These are phyloP conservation scores for Takifugu bimaculatus DNA, from an alignment of 2,113 vertebrate species.

Conservation along the genomic window DNA sequence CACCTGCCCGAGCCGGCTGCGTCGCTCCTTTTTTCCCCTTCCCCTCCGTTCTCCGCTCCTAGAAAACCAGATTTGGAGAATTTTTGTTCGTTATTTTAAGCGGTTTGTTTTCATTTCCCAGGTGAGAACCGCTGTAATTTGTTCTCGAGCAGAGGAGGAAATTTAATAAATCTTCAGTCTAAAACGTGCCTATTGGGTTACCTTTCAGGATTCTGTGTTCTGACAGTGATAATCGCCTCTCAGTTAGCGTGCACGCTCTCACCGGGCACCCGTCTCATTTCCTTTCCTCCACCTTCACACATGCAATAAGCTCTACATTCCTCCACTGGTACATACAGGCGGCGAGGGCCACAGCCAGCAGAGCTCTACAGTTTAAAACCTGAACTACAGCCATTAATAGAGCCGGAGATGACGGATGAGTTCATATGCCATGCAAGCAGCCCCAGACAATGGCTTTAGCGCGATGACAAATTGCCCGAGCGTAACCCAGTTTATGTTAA, in stretches of 20 bases:
- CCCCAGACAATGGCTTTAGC: constrained; percentile 93
- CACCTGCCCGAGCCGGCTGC: background rate
- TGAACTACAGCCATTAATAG: constrained; percentile 86
- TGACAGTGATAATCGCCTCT: background rate
- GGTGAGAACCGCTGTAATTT: background rate
- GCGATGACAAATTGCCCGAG: constrained; percentile 95
- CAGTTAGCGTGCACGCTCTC: background rate
- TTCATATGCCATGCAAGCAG: constrained; percentile 98
- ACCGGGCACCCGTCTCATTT: constrained; percentile 8
- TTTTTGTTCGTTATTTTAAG: background rate
- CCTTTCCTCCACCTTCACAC: constrained; percentile 3
- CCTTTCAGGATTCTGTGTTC: no score
- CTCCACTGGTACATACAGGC: constrained; percentile 48
- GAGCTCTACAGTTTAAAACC: constrained; percentile 82
- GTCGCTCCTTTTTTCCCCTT: background rate
- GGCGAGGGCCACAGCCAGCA: constrained; percentile 61
- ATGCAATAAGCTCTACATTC: constrained; percentile 39
- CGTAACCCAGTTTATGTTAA: constrained; percentile 99
- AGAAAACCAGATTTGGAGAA: no score
- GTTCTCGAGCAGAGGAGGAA: background rate
- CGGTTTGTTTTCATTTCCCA: background rate
- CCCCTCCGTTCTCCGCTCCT: no score
- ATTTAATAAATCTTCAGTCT: no score
- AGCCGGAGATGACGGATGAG: constrained; percentile 95
- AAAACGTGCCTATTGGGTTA: no score